Base-by-base conservation (phyloP, 2,113 vertebrate genomes). In the Sisor rabdophorus region DNA sequence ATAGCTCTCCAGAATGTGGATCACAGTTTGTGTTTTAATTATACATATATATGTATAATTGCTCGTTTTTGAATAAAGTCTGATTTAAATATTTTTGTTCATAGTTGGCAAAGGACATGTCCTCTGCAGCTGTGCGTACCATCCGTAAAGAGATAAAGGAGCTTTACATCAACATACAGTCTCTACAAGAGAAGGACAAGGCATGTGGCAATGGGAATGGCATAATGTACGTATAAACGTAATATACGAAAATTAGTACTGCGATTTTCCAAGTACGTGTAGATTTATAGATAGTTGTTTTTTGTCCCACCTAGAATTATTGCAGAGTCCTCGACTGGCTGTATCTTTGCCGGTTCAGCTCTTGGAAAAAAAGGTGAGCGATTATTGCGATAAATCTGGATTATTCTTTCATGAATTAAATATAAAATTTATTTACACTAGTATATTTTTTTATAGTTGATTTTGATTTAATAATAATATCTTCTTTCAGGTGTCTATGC, bases 71-170 rank as follows among this genome's bases (percentile, higher is more conserved):
- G 2, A 3, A 6, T 3, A 32, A 60, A 48, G 12, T 1, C 12
- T 69, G 12, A n/a, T 58, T 72, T 56, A 2, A 36, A 24, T 52
- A 1, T 55, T 73, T 19, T 74, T 48, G 30, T 56, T 50, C 56
- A 83, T 82, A 98, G 97, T 78, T 98, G 84, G 97, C 95, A 22
- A 96, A 96, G 89, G 95, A 97, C 80, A 98, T 96, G 96, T 88
- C 93, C 0, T 75, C 94, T 0, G 95, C 95, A 5, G 97, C 97
- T 2, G 92, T 95, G 56, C 89, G 94, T 22, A 93, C 94, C 87
- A 95, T 99, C 90, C 92, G 96, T 82, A 95, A 92, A 84, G 95
- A 99, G 85, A 93, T 98, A 75, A 90, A 95, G 84, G 96, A 98
- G n/a, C 91, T 99, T 19, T 94, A 95, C 73, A 88, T 99, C 82